Evolutionary conservation across 2,888 invertebrate species (phyloP), one percentile per base, ranked within the genome.

Genomic region (Stenchaetothrips biformis): DNA sequence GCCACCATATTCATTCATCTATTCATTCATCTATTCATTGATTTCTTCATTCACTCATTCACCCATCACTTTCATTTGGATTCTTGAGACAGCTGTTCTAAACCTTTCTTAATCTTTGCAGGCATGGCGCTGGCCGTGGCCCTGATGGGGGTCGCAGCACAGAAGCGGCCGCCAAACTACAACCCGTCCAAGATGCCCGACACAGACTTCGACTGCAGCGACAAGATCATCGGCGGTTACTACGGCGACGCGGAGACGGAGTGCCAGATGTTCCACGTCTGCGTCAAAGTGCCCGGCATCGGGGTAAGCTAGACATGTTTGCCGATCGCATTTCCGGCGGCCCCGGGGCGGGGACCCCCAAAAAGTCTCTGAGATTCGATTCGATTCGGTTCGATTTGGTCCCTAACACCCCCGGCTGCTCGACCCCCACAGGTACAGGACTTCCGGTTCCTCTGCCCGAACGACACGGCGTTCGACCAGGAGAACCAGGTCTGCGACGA

Each of bases 401-500:
- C n/a, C n/a, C n/a, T n/a, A n/a, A n/a, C n/a, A n/a, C n/a, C n/a
- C n/a, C 37, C 37, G 37, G 37, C 37, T 37, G 37, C 37, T 37
- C 37, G 37, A 37, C 37, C 37, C n/a, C 21, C 59, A 25, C 85
- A 92, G 92, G 88, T 94, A 81, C 90, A 93, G 86, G 94, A 94
- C 88, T 94, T 92, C 89, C 91, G 95, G 85, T 96, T 96, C 89
- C 90, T 95, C 86, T 96, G 95, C 85, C 95, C 95, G 62, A 95
- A 96, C 84, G 94, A 94, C 83, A 96, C 96, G 2, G 92, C 95
- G 83, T 96, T 96, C 88, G 95, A 96, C 87, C 95, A 96, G 86
- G 95, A 95, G 86, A 94, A 95, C 81, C 95, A 95, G 88, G 96
- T 95, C 47, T 96, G 96, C 86, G 96, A 96, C 78, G 94, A 95